Base-by-base conservation (phyloP, 2,113 vertebrate species). In the Xiphias gladius region DNA sequence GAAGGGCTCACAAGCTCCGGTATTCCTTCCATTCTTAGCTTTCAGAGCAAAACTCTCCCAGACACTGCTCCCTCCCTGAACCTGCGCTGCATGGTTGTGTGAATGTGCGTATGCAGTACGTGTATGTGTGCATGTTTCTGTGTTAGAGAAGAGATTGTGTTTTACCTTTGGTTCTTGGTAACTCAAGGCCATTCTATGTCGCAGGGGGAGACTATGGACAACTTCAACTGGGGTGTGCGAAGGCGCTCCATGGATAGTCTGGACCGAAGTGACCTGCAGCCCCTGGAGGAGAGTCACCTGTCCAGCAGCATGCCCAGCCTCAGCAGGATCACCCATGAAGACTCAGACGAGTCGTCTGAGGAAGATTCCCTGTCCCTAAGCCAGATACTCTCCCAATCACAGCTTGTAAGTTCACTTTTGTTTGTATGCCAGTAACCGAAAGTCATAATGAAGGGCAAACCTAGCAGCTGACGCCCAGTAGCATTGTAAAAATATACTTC, bases 141-240 rank as follows among this genome's bases (percentile, higher is more conserved):
- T 75, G 17, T 71, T 59, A 24, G 62, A 79, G 58, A 57, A 22
- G n/a, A 63, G 28, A 48, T 35, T 39, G 10, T n/a, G 17, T 17
- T 30, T 16, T 24, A 24, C 32, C 20, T 75, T 63, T 65, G 13
- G 30, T 43, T 3, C 48, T 50, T 43, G 7, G 16, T 69, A 79
- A 75, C 65, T 89, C 14, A 70, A 65, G 26, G 13, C 2, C 37
- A 3, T 85, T 74, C 28, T 68, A 54, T 77, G 12, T 95, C 96
- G 82, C 96, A 99, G 98, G 97, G 98, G 20, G 98, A 99, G 92
- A 99, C 97, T 14, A 94, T 97, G 95, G 98, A 99, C 94, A 99
- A 96, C 90, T 99, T 99, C 91, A 99, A 99, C 95, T 99, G 98
- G 98, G 98, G 98, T 8, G 98, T 97, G 20, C 97, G 97, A 65